phyloP scores from a whole-genome alignment of 1,140 invertebrate genomes.

The Aphelenchoides avenae region DNA sequence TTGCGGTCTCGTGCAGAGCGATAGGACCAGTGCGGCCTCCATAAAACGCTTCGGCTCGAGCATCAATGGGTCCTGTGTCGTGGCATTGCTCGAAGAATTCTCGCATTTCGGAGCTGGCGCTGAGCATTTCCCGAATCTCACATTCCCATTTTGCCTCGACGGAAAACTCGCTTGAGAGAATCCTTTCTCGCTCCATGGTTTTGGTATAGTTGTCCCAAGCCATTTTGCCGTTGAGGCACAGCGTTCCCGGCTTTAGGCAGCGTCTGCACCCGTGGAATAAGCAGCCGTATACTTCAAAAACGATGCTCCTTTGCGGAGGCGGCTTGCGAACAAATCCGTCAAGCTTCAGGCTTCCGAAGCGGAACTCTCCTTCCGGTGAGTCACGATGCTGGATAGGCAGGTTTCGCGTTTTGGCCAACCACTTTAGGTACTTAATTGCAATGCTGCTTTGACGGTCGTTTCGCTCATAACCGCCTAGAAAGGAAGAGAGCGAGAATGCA shows the following conservation, averaged over 20 bases:
- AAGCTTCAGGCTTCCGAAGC: not conserved
- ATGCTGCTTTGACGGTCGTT: no score
- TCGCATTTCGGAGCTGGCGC: not conserved
- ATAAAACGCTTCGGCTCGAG: no score
- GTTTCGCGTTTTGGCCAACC: not conserved
- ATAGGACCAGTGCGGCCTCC: no score
- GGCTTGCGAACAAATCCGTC: conserved; percentile 2
- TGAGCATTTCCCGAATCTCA: conserved; percentile 5
- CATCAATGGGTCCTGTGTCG: no score
- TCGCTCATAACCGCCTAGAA: conserved; percentile 6
- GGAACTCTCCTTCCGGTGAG: not conserved
- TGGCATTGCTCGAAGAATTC: no score
- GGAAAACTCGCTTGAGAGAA: not conserved
- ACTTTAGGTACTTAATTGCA: conserved; percentile 1
- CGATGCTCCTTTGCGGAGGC: no score
- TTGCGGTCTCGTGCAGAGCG: no score
- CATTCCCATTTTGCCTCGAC: conserved; percentile 10
- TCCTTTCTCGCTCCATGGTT: not conserved
- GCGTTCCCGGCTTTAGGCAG: not conserved
- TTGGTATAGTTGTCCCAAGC: not conserved
- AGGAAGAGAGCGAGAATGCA: no score
- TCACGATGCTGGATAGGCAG: not conserved
- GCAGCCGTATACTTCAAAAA: conserved; percentile 12
- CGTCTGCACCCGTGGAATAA: conserved; percentile 1
- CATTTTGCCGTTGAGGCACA: conserved; percentile 2